Percentiles rank a stretch among this genome's conserved stretches.
Conservation (phyloP, 2,888 invertebrate species). For the Phortica magna region DNA sequence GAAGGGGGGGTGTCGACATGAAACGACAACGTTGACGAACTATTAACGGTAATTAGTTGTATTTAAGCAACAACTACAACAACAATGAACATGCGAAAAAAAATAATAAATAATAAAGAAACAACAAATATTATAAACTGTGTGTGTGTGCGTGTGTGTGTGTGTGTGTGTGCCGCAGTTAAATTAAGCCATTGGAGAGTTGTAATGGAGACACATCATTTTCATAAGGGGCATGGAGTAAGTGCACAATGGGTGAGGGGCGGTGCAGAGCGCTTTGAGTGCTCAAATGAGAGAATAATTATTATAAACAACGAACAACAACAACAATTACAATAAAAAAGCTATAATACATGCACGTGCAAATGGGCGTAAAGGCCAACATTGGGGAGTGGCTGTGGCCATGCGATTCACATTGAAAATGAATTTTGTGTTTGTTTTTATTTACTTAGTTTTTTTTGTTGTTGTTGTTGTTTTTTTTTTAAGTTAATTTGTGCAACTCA, state of each 20-base stretch:
- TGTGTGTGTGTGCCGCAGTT: neutral
- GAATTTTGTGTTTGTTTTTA: neutral
- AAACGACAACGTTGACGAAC: constrained; percentile 7
- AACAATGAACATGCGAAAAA: neutral
- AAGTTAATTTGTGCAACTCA: neutral
- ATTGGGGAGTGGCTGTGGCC: neutral
- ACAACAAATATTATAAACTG: neutral
- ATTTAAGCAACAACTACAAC: constrained; percentile 28
- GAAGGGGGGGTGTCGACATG: neutral
- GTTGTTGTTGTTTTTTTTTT: neutral
- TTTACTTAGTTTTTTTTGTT: neutral
- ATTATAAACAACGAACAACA: neutral
- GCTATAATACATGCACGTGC: neutral
- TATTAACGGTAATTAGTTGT: constrained; percentile 30
- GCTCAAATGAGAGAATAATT: neutral
- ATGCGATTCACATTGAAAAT: neutral
- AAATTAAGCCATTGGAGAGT: no score
- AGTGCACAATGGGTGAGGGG: neutral
- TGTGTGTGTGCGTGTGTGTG: constrained; percentile 2
- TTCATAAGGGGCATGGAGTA: no score
- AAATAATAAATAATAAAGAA: neutral
- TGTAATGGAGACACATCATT: no score
- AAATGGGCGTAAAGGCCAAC: neutral
- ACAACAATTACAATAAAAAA: neutral
- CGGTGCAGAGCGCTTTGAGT: neutral